phyloP scores from a whole-genome alignment of 2,113 vertebrate genomes.

The Turnix velox region DNA sequence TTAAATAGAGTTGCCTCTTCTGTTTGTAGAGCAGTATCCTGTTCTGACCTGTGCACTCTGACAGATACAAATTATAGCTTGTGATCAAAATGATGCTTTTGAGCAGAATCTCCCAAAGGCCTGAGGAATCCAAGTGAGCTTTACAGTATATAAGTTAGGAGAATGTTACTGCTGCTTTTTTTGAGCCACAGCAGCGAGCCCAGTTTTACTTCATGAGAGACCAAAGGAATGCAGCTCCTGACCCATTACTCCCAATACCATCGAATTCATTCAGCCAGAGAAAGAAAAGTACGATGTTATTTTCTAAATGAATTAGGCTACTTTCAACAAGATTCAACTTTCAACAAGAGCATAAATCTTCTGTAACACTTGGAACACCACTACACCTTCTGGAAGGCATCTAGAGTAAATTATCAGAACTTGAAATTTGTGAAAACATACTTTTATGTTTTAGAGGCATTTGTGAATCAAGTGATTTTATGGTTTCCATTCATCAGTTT shows the following conservation, averaged over 20 bases:
- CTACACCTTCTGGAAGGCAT: not conserved
- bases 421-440: not conserved
- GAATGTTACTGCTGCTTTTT: not conserved
- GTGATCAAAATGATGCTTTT: not conserved
- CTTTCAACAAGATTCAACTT: not conserved
- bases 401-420: not conserved
- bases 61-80: constrained; percentile 10
- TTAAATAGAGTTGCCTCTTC: constrained; percentile 23
- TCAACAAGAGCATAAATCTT: not conserved
- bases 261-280: not conserved
- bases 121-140: not conserved
- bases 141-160: not conserved
- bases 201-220: not conserved
- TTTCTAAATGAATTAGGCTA: not conserved
- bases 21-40: not conserved
- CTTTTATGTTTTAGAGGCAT: not conserved
- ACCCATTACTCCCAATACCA: not conserved
- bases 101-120: not conserved
- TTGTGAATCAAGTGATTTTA: not conserved
- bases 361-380: not conserved
- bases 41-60: not conserved
- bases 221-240: not conserved
- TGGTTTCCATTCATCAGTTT: not conserved
- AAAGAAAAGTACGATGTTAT: not conserved
- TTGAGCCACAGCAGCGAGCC: not conserved